Percentiles rank a stretch among this genome's conserved stretches.
These are phyloP conservation scores for Agriopis leucophaearia DNA, from an alignment of 2,888 invertebrate genomes.

Conservation along the genomic window DNA sequence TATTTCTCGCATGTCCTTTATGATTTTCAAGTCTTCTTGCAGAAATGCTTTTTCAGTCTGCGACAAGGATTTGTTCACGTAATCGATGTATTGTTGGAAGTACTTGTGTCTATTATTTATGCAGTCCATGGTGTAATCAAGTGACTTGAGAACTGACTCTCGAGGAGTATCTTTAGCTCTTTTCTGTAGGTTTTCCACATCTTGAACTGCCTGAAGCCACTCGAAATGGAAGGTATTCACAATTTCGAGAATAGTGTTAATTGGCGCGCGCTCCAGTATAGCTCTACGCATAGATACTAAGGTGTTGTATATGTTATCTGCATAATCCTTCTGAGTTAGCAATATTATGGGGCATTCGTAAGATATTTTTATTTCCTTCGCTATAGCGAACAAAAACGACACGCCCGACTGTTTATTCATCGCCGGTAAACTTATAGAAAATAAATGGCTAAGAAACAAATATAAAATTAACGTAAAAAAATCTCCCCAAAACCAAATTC, in stretches of 20 bases:
- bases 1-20: slow-evolving; percentile 53
- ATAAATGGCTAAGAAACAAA: slow-evolving; percentile 22
- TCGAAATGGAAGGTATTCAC: slow-evolving; percentile 52
- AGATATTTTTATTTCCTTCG: slow-evolving; percentile 56
- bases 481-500: neutral
- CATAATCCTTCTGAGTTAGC: slow-evolving; percentile 59
- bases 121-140: slow-evolving; percentile 54
- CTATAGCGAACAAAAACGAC: slow-evolving; percentile 51
- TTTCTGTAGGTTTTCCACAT: slow-evolving; percentile 54
- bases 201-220: slow-evolving; percentile 58
- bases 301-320: slow-evolving; percentile 45
- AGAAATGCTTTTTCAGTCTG: slow-evolving; percentile 46
- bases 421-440: slow-evolving; percentile 33
- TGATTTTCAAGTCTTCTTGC: slow-evolving; percentile 46
- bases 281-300: slow-evolving; percentile 47
- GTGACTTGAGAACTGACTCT: slow-evolving; percentile 48
- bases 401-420: slow-evolving; percentile 51
- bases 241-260: slow-evolving; percentile 44
- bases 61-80: slow-evolving; percentile 34
- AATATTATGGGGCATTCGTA: slow-evolving; percentile 59
- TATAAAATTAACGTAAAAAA: slow-evolving; percentile 13
- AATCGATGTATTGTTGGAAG: slow-evolving; percentile 45
- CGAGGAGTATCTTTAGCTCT: slow-evolving; percentile 52
- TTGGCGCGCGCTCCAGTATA: slow-evolving; percentile 36
- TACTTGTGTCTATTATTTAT: slow-evolving; percentile 43